Percentiles rank a stretch among this genome's conserved stretches.
Conservation (phyloP, 2,113 vertebrate species). For the Rattus rattus region DNA sequence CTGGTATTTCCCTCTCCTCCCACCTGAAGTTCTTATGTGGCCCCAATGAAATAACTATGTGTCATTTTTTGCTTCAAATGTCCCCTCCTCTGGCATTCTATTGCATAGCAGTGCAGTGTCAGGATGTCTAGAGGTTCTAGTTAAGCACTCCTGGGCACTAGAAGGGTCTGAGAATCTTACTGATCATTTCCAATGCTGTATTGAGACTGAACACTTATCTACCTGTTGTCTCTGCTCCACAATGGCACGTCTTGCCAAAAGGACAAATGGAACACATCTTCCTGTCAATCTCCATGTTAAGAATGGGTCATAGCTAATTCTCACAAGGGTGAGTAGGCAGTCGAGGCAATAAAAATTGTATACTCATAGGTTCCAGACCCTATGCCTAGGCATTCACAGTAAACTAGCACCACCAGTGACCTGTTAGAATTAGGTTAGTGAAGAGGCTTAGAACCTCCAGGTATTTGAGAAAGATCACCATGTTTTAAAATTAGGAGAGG, state of each 20-base stretch:
- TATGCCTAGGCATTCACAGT: background rate
- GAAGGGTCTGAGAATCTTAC: background rate
- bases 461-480: background rate
- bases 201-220: background rate
- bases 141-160: background rate
- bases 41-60: background rate
- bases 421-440: background rate
- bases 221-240: background rate
- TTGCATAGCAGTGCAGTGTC: background rate
- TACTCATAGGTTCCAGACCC: conserved; percentile 14
- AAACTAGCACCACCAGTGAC: background rate
- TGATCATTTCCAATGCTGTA: background rate
- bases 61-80: background rate
- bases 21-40: background rate
- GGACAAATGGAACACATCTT: background rate
- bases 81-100: background rate
- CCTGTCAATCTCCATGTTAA: background rate
- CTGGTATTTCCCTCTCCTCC: background rate
- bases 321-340: background rate
- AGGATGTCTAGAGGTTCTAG: background rate
- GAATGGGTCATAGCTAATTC: background rate
- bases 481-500: conserved; percentile 9
- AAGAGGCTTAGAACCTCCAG: conserved; percentile 42
- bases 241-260: background rate
- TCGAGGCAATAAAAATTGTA: background rate